Conservation (phyloP, 2,113 vertebrate genomes). For the Lasiurus cinereus region DNA sequence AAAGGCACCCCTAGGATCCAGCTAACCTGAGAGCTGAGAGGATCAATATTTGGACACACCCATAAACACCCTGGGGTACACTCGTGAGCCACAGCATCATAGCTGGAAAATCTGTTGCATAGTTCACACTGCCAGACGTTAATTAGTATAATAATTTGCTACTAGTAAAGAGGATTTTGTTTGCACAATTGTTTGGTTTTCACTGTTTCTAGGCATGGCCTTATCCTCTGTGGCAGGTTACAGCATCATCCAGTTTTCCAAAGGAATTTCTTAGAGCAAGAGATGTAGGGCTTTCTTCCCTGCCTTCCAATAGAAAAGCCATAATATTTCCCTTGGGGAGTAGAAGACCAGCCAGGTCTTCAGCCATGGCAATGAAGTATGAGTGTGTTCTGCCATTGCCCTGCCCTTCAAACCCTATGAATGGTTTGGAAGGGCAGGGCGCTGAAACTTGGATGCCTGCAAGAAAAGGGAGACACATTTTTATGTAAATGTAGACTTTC, state of each 20-base stretch:
- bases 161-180: slow-evolving; percentile 35
- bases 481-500: slow-evolving; percentile 65
- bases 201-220: slow-evolving; percentile 65
- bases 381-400: not conserved
- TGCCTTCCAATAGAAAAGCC: not conserved
- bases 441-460: slow-evolving; percentile 29
- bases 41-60: not conserved
- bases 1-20: not conserved
- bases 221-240: slow-evolving; percentile 30
- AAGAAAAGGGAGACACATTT: slow-evolving; percentile 52
- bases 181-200: slow-evolving; percentile 63
- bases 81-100: not conserved
- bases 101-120: not conserved
- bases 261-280: slow-evolving; percentile 62
- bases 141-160: not conserved
- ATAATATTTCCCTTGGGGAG: not conserved
- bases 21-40: not conserved
- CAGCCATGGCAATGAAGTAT: not conserved
- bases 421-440: slow-evolving; percentile 61
- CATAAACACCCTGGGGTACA: not conserved
- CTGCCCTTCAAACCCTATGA: slow-evolving; percentile 44
- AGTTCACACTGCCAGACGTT: not conserved
- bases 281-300: slow-evolving; percentile 22
- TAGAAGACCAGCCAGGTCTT: not conserved
- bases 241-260: slow-evolving; percentile 33